A percentile compares a stretch with the other conserved stretches of the same genome.
These are phyloP conservation scores for Diabrotica virgifera DNA, from an alignment of 1,140 invertebrate species.

Conservation along the genomic window DNA sequence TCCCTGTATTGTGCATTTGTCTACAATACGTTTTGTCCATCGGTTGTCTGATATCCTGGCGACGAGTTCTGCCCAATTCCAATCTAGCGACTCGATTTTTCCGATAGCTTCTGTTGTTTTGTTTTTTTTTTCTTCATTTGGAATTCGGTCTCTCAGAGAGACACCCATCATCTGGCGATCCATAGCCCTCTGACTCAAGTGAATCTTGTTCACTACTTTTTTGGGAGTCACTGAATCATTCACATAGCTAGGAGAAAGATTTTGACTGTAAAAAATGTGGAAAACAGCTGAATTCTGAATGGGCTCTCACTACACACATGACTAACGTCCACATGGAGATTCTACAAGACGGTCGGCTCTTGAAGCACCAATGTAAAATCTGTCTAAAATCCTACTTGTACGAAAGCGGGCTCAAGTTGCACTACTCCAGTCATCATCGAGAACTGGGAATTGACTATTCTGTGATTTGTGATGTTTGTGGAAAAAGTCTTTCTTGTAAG, in stretches of 20 bases:
- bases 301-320: conserved; percentile 43
- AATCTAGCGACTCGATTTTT: too few relatives aligned
- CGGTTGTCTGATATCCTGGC: too few relatives aligned
- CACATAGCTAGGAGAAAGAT: conserved; percentile 67
- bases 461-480: conserved; percentile 67
- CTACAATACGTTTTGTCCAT: too few relatives aligned
- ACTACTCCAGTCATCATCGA: conserved; percentile 41
- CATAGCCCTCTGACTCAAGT: too few relatives aligned
- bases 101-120: too few relatives aligned
- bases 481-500: conserved; percentile 69
- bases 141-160: too few relatives aligned
- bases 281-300: conserved; percentile 44
- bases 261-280: conserved; percentile 66
- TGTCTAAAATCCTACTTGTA: conserved; percentile 45
- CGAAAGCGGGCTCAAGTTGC: conserved; percentile 40
- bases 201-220: too few relatives aligned
- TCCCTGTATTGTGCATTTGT: too few relatives aligned
- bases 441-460: conserved; percentile 29
- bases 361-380: conserved; percentile 42
- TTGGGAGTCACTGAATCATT: too few relatives aligned
- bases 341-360: conserved; percentile 38
- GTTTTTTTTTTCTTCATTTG: too few relatives aligned
- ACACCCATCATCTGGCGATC: too few relatives aligned
- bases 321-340: conserved; percentile 44
- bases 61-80: too few relatives aligned